A percentile compares a stretch with the other conserved stretches of the same genome.
Evolutionary conservation across 2,888 invertebrate species (phyloP).

Genomic region (Ochropleura plecta): DNA sequence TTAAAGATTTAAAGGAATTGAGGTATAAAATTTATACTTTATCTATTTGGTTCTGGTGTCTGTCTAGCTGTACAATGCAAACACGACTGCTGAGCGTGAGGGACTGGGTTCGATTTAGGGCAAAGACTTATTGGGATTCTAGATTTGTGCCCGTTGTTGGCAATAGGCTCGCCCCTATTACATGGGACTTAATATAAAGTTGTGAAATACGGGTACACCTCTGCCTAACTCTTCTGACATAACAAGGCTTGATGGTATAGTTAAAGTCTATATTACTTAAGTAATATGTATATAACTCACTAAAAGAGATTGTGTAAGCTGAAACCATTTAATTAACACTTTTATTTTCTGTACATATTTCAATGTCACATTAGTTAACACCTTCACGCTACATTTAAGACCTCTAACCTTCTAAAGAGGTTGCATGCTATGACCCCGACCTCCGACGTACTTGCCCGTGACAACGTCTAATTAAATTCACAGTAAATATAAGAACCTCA

Average conservation of each 20-base stretch:
- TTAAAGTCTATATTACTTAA: not conserved
- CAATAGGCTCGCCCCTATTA: not conserved
- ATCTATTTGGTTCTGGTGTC: not conserved
- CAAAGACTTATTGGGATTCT: not conserved
- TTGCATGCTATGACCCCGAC: slow-evolving; percentile 3
- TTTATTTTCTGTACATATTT: not conserved
- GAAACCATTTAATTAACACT: slow-evolving; percentile 9
- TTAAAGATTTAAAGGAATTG: not conserved
- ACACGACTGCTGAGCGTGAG: not conserved
- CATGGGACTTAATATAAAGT: not conserved
- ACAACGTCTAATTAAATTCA: slow-evolving; percentile 23
- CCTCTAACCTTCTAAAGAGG: slow-evolving; percentile 8
- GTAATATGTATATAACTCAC: not conserved
- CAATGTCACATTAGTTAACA: slow-evolving; percentile 43
- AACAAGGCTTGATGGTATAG: not conserved
- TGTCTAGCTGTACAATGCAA: not conserved
- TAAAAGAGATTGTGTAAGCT: not conserved
- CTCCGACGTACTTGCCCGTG: slow-evolving; percentile 5
- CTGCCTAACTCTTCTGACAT: not conserved
- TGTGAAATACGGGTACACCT: not conserved
- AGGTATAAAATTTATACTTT: no score
- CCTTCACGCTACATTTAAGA: slow-evolving; percentile 10
- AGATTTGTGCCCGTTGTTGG: not conserved
- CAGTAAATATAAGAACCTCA: not conserved
- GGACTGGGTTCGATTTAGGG: not conserved